Base-by-base conservation (phyloP, 1,140 invertebrate species). In the Drosophila gunungcola region DNA sequence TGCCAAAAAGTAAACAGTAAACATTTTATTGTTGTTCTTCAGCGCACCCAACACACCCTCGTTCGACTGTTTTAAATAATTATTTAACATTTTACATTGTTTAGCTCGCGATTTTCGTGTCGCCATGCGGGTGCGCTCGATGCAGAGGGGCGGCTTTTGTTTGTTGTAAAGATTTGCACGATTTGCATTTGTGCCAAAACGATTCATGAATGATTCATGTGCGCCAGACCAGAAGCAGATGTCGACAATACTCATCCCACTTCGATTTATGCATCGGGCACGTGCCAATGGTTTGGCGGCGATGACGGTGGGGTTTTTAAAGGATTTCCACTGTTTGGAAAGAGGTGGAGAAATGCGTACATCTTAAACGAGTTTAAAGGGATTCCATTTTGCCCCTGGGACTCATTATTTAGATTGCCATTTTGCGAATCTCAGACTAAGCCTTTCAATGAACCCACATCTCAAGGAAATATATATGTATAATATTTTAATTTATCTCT, bases 81-180 rank as follows among this genome's bases (percentile, higher is more conserved):
- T 85, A 85, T 88, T 85, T 85, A 86, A 88, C 83, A 86, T 85
- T 85, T 86, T 86, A 81, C 83, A 85, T 85, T 85, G 82, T 85
- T 85, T 78, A 86, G 78, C 74, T 86, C 48, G 72, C 72, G 72
- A 68, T 84, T 76, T 74, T 29, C 46, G 51, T 49, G 32, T 72
- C 46, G 56, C 51, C 49, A 76, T 76, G 73, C 61, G 61, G 73
- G 55, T 38, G 65, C 52, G 7, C 39, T 29, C 29, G 42, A 3
- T 13, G 32, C 16, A 36, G 49, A 36, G 34, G 29, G 46, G 16
- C 38, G 58, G 61, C 81, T 49, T 77, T 81, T 84, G 78, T 85
- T 85, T 86, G 83, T 74, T 86, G 78, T 88, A 85, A 82, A 78
- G 83, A 85, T 85, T 85, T 86, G 60, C 82, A 38, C 83, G 78